These are phyloP conservation scores for Drosophila ochracea DNA, from an alignment of 2,888 invertebrate genomes.

Conservation along the genomic window DNA sequence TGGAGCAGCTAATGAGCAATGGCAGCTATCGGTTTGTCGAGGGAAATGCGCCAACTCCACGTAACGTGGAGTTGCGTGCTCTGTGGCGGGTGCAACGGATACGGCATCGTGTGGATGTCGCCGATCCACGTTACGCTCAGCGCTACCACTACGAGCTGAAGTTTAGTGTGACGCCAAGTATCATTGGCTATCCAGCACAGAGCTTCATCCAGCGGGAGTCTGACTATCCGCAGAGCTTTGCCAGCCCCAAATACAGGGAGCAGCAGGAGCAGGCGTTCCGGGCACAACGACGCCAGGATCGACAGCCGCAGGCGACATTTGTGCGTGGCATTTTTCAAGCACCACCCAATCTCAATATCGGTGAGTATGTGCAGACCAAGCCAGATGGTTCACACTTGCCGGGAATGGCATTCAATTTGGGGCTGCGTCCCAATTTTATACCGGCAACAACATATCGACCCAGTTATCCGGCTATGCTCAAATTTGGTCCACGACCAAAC, in stretches of 20 bases:
- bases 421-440: slow-evolving; percentile 54
- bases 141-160: slow-evolving; percentile 88
- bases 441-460: slow-evolving; percentile 83
- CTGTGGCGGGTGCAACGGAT: slow-evolving; percentile 90
- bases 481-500: slow-evolving; percentile 65
- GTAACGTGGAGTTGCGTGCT: slow-evolving; percentile 86
- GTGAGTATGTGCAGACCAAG: slow-evolving; percentile 79
- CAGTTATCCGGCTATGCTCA: slow-evolving; percentile 64
- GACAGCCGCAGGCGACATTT: slow-evolving; percentile 74
- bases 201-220: slow-evolving; percentile 88
- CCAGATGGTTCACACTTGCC: slow-evolving; percentile 41
- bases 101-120: slow-evolving; percentile 87
- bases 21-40: slow-evolving; percentile 87
- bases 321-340: slow-evolving; percentile 70
- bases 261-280: slow-evolving; percentile 45
- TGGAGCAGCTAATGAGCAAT: slow-evolving; percentile 86
- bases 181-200: slow-evolving; percentile 57
- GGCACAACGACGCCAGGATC: slow-evolving; percentile 73
- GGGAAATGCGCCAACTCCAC: slow-evolving; percentile 44
- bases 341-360: slow-evolving; percentile 80
- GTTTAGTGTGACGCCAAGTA: slow-evolving; percentile 87
- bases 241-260: slow-evolving; percentile 59
- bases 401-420: slow-evolving; percentile 60
- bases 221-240: slow-evolving; percentile 84
- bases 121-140: slow-evolving; percentile 55